Conservation (phyloP, 1,140 invertebrate genomes). For the Brachionus angularis region DNA sequence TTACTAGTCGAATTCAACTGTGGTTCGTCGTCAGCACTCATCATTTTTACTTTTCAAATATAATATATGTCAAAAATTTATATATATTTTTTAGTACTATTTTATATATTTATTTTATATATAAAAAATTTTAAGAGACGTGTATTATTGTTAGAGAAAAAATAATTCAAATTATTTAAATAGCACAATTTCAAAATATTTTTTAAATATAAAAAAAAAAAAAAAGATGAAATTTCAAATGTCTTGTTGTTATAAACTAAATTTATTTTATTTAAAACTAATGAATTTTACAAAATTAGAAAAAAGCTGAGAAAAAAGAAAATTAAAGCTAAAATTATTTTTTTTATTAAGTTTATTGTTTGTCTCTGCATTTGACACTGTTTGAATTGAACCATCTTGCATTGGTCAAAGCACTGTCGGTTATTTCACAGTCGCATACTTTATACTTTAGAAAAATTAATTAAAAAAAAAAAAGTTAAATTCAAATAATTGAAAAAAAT, state of each 20-base stretch:
- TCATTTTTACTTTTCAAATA: conserved; percentile 3
- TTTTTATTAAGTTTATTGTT: conserved; percentile 9
- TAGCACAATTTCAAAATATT: not conserved
- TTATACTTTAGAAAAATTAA: not conserved
- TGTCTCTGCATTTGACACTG: conserved; percentile 14
- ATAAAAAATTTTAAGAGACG: too few relatives aligned
- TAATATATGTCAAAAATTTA: conserved; percentile 20
- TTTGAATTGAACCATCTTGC: conserved; percentile 26
- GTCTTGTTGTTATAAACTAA: not conserved
- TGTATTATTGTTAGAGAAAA: too few relatives aligned
- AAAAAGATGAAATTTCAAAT: not conserved
- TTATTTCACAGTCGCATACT: conserved; percentile 13
- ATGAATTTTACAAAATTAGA: conserved; percentile 12
- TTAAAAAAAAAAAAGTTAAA: not conserved
- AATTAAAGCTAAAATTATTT: not conserved
- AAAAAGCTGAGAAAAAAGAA: not conserved
- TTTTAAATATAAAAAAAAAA: not conserved
- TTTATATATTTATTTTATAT: too few relatives aligned
- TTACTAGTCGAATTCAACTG: not conserved
- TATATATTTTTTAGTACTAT: too few relatives aligned
- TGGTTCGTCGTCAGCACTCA: conserved; percentile 40
- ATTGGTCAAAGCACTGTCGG: conserved; percentile 31
- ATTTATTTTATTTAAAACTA: not conserved
- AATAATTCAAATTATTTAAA: not conserved
- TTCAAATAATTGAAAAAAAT: not conserved